A percentile compares a stretch with the other conserved stretches of the same genome.
Conservation (phyloP, 2,113 vertebrate genomes). For the Nothoprocta pentlandii region DNA sequence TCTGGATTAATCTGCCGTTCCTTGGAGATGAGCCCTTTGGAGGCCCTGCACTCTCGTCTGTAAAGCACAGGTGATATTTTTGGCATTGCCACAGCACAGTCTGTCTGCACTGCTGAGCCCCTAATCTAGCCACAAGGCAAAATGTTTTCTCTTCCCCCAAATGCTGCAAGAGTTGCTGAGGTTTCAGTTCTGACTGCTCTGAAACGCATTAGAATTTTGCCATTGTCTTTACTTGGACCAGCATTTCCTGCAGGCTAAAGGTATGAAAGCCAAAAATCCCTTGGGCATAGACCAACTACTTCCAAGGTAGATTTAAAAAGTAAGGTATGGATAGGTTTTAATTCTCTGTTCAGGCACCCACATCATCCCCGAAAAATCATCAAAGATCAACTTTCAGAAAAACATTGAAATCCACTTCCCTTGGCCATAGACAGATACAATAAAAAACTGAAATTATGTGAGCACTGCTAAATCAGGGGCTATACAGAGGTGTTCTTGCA, state of each 20-base stretch:
- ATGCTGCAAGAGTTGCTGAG: slow-evolving; percentile 26
- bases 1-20: not conserved
- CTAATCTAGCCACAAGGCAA: not conserved
- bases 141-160: slow-evolving; percentile 45
- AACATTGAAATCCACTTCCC: not conserved
- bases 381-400: not conserved
- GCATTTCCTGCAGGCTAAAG: not conserved
- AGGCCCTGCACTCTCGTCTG: not conserved
- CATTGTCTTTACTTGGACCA: slow-evolving; percentile 1
- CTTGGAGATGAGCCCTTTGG: not conserved
- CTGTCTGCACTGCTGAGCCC: not conserved
- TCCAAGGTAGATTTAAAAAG: not conserved
- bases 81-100: slow-evolving; percentile 14
- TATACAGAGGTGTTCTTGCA: not conserved
- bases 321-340: not conserved
- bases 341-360: not conserved
- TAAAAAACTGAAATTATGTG: slow-evolving; percentile 9
- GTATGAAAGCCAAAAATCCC: not conserved
- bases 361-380: not conserved
- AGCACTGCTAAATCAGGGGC: not conserved
- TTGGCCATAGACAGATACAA: not conserved
- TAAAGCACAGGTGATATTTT: slow-evolving; percentile 34
- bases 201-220: slow-evolving; percentile 13
- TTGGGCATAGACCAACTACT: not conserved
- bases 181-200: slow-evolving; percentile 37